Evolutionary conservation across 2,888 invertebrate species (phyloP), one percentile per base, ranked within the genome.

Genomic region (Caenorhabditis sp.): DNA sequence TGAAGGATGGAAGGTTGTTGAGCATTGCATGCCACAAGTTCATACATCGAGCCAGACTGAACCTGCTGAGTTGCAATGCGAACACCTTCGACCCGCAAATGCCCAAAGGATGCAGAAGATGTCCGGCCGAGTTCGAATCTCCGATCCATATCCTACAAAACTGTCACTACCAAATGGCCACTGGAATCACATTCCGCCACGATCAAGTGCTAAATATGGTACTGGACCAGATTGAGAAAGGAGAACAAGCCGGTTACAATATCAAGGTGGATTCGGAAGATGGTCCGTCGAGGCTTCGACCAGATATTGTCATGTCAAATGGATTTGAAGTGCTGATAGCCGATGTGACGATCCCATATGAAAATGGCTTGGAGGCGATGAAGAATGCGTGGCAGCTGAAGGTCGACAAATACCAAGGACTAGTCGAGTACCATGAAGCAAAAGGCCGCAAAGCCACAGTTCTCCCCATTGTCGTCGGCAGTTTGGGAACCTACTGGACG

Each of bases 401-500:
- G 35, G 15, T 69, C 2, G 58, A 56, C 9, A 69, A 69, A 32
- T 69, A 69, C 58, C n/a, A n/a, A n/a, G n/a, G n/a, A n/a, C n/a
- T n/a, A n/a, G n/a, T n/a, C n/a, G n/a, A n/a, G n/a, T n/a, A n/a
- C n/a, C n/a, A n/a, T n/a, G n/a, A n/a, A n/a, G n/a, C n/a, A n/a
- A n/a, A n/a, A 11, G 58, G 58, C 32, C 47, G 26, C 15, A 44
- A 40, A 2, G 69, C 58, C n/a, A 51, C 9, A 15, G 26, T 67
- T 0, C 26, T 55, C 1, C 67, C 67, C 4, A 4, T 67, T 15
- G 40, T 67, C 1, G 26, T 67, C 4, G 69, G 69, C 1, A 22
- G 22, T 1, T 35, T 69, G 0, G 58, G 58, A 44, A 58, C 69
- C 2, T 69, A 51, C 50, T 67, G 51, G 37, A n/a, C 40, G 2